Evolutionary conservation across 1,140 invertebrate genomes (phyloP).

Genomic region (Drosophila fuyamai): DNA sequence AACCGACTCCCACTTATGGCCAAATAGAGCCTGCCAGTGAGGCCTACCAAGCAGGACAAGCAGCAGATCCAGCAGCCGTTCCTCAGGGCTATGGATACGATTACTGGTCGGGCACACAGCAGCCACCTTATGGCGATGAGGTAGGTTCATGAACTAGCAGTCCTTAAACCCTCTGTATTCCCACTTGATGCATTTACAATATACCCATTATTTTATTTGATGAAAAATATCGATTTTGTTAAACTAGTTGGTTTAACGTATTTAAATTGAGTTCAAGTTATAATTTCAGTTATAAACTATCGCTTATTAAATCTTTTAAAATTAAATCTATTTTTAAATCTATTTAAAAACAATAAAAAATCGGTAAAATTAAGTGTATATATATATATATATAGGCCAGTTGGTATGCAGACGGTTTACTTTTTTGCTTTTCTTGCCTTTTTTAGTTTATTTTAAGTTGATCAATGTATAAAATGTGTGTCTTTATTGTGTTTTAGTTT

Average conservation of each 20-base stretch:
- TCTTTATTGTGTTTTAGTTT: conserved; percentile 14
- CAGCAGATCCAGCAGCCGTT: conserved; percentile 3
- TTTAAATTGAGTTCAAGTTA: too few relatives aligned
- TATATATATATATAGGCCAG: too few relatives aligned
- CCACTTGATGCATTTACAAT: conserved; percentile 7
- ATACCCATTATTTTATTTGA: conserved; percentile 1
- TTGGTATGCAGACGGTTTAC: conserved; percentile 3
- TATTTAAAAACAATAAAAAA: too few relatives aligned
- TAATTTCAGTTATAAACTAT: too few relatives aligned
- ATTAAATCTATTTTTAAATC: too few relatives aligned
- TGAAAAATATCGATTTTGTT: neutral
- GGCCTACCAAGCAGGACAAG: conserved; percentile 21
- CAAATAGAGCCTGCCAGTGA: conserved; percentile 20
- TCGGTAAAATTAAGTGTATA: too few relatives aligned
- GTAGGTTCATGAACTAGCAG: conserved; percentile 31
- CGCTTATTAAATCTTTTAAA: too few relatives aligned
- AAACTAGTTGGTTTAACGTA: too few relatives aligned
- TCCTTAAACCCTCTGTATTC: conserved; percentile 12
- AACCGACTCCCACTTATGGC: conserved; percentile 14
- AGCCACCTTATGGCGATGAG: conserved; percentile 71
- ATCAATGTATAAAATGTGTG: neutral
- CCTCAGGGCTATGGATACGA: conserved; percentile 47
- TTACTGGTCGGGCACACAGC: conserved; percentile 60
- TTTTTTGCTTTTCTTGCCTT: neutral
- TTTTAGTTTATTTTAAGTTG: conserved; percentile 11